These are phyloP conservation scores for Coecobrya sp. DNA, from an alignment of 2,888 invertebrate genomes.

Conservation along the genomic window DNA sequence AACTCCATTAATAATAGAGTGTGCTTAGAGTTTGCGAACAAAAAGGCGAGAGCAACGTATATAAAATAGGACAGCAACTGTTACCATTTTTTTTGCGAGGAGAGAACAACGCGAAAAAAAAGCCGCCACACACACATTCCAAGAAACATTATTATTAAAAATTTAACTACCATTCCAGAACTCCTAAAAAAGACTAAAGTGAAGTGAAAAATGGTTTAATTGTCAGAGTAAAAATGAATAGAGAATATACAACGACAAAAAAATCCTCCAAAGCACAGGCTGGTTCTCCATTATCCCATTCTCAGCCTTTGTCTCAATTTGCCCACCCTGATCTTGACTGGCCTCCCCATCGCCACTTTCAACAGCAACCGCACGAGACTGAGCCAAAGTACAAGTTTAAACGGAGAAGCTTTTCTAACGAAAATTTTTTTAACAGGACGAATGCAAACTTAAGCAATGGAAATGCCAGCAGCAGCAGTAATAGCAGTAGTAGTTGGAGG, in stretches of 20 bases:
- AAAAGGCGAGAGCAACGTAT: background rate
- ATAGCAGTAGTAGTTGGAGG: conserved; percentile 26
- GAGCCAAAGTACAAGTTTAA: conserved; percentile 1
- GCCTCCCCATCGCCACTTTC: background rate
- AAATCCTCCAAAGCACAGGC: background rate
- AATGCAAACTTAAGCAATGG: background rate
- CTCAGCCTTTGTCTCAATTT: conserved; percentile 16
- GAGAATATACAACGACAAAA: background rate
- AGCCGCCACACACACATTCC: too few relatives aligned
- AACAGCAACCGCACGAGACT: conserved; percentile 4
- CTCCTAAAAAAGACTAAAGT: background rate
- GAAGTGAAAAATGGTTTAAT: background rate
- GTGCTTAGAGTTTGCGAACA: background rate
- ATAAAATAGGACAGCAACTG: background rate
- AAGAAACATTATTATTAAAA: background rate
- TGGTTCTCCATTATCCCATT: background rate
- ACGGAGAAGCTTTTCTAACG: conserved; percentile 34
- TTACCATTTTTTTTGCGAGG: too few relatives aligned
- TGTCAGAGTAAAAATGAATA: conserved; percentile 5
- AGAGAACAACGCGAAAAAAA: too few relatives aligned
- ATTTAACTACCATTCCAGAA: background rate
- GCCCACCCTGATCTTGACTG: background rate
- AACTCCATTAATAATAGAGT: conserved; percentile 5
- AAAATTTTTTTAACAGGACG: background rate
- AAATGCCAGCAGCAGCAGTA: conserved; percentile 11